Percentiles rank a stretch among this genome's conserved stretches.
phyloP scores from a whole-genome alignment of 2,797 vertebrate genomes.

The Gymnoscopelus microlampas region DNA sequence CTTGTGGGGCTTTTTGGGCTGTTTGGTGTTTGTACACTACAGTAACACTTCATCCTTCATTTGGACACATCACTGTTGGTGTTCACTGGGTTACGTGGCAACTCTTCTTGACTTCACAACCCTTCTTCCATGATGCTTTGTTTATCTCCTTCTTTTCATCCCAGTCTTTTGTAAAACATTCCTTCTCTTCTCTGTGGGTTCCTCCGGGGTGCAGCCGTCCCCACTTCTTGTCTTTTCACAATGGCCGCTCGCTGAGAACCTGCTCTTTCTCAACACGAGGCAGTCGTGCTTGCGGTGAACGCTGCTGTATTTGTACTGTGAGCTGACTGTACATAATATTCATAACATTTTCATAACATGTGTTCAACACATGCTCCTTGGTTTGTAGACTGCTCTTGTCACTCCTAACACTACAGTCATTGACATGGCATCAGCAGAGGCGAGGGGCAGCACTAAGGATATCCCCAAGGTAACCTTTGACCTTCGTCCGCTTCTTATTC shows the following conservation, averaged over 20 bases:
- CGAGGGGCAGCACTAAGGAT: slow-evolving; percentile 31
- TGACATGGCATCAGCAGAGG: slow-evolving; percentile 49
- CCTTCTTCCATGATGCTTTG: slow-evolving; percentile 27
- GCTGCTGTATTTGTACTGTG: slow-evolving; percentile 1
- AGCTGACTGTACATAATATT: slow-evolving; percentile 2
- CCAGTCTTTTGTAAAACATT: background rate
- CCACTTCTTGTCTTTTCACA: slow-evolving; percentile 26
- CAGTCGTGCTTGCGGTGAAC: slow-evolving; percentile 23
- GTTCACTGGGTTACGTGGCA: slow-evolving; percentile 7
- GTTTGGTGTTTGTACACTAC: slow-evolving; percentile 8
- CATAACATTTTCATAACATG: slow-evolving; percentile 39
- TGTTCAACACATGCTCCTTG: slow-evolving; percentile 48
- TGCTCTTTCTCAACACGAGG: background rate
- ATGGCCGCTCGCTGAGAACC: slow-evolving; percentile 12
- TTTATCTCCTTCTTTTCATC: slow-evolving; percentile 23
- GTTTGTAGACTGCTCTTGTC: slow-evolving; percentile 50
- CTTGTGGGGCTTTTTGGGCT: slow-evolving; percentile 29
- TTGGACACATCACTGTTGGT: slow-evolving; percentile 11
- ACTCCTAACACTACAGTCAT: slow-evolving; percentile 61
- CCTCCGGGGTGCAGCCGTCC: slow-evolving; percentile 6
- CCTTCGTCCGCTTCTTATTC: background rate
- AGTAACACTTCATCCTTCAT: slow-evolving; percentile 42
- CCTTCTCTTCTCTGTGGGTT: slow-evolving; percentile 10
- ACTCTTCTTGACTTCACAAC: background rate
- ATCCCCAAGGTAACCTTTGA: slow-evolving; percentile 52